Evolutionary conservation across 2,113 vertebrate genomes (phyloP).

Genomic region (Tragulus kanchil): DNA sequence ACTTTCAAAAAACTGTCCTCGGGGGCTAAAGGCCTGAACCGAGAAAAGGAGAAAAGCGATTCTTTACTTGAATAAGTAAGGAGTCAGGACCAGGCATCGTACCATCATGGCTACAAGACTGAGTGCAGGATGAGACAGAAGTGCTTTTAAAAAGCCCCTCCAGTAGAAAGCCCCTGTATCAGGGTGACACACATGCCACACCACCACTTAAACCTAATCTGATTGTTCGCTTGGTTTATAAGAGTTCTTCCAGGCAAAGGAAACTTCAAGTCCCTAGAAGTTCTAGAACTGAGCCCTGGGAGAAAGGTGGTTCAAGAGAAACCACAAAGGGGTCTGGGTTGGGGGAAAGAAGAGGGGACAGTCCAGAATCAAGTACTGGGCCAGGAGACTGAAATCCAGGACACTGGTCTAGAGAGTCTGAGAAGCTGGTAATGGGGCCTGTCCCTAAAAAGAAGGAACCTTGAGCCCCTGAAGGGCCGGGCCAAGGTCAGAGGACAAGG

Average conservation of each 20-base stretch:
- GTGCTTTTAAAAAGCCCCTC: neutral
- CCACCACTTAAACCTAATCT: neutral
- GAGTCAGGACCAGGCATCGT: neutral
- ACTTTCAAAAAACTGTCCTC: conserved; percentile 25
- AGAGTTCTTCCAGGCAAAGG: neutral
- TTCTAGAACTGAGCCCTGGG: neutral
- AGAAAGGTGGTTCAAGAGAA: neutral
- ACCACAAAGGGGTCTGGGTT: neutral
- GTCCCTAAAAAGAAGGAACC: conserved; percentile 75
- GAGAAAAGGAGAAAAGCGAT: neutral
- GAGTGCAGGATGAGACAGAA: neutral
- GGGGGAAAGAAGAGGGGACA: neutral
- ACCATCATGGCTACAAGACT: neutral
- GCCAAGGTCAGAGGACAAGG: conserved; percentile 63
- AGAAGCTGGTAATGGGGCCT: neutral
- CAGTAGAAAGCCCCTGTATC: neutral
- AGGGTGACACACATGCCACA: neutral
- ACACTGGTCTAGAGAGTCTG: neutral
- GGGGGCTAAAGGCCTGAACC: neutral
- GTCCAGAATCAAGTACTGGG: neutral
- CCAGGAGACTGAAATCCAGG: neutral
- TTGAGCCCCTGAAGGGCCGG: conserved; percentile 75
- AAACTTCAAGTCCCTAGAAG: neutral
- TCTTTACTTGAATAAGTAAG: neutral
- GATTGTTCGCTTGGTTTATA: neutral